Base-by-base conservation (phyloP, 2,113 vertebrate species). In the Bettongia penicillata region DNA sequence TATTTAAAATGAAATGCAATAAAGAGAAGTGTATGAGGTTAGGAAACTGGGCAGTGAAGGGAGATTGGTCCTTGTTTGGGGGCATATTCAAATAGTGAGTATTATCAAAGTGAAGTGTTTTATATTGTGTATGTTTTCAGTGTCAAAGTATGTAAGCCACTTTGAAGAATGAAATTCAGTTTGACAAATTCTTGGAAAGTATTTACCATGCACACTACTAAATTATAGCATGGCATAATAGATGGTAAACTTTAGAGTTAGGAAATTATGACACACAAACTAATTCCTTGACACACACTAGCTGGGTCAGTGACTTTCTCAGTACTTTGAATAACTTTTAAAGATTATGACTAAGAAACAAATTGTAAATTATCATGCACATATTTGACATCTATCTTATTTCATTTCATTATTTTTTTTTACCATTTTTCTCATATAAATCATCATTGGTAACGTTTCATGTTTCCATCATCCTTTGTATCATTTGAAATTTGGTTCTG, bases 1-100 rank as follows among this genome's bases (percentile, higher is more conserved):
- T 91, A 43, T 92, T 47, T 90, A 48, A 96, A 95, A 91, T 91
- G 50, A 95, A 96, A 93, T 55, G 92, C 0, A 90, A 19, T 37
- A 77, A 28, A 92, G 24, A 31, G 24, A 57, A 77, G 43, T 52
- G 2, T 50, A 57, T 43, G 77, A 43, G 19, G 47, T 55, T 91
- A 89, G 25, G 28, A 0, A 53, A 53, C 26, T 91, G 8, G 9
- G 93, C 93, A 93, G 61, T 93, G 53, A 8, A 3, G 4, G 84
- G 84, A 94, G 1, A 28, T 8, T 90, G 3, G 84, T 55, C 89
- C 43, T 93, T 91, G 2, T 90, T 94, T 5, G 55, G 51, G 7
- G 84, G 24, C 77, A 89, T 53, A 50, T 90, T 37, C 37, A n/a
- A 48, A 94, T 12, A 9, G 92, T 92, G n/a, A 48, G 51, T 5